phyloP scores from a whole-genome alignment of 2,888 invertebrate species.

The Noctua janthe region DNA sequence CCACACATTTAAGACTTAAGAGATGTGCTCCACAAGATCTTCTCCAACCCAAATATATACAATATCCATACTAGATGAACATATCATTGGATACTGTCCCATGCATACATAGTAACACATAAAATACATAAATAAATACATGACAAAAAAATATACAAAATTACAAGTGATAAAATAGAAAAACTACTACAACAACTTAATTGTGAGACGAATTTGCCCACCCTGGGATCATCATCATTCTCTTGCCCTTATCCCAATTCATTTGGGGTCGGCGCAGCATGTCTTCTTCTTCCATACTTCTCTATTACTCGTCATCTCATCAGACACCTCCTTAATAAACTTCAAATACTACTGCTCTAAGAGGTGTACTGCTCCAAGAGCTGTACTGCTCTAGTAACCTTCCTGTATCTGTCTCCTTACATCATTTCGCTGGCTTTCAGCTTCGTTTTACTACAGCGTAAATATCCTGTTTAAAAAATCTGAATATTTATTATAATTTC shows the following conservation, averaged over 20 bases:
- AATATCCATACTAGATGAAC: neutral
- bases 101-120: neutral
- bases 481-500: conserved; percentile 5
- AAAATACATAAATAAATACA: neutral
- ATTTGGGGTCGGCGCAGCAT: no score
- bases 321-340: no score
- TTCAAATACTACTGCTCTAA: no score
- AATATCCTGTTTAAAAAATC: neutral
- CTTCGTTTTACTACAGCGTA: neutral
- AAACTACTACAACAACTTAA: neutral
- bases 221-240: no score
- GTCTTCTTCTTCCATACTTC: no score
- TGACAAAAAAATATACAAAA: neutral
- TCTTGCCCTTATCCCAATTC: no score
- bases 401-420: neutral
- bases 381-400: neutral
- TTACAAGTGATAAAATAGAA: neutral
- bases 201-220: no score
- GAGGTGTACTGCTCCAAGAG: neutral
- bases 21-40: neutral
- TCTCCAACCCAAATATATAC: neutral
- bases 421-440: neutral
- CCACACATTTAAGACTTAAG: neutral
- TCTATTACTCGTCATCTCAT: no score
- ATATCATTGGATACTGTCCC: neutral